These are phyloP conservation scores for Tineola bisselliella DNA, from an alignment of 2,888 invertebrate genomes.

Conservation along the genomic window DNA sequence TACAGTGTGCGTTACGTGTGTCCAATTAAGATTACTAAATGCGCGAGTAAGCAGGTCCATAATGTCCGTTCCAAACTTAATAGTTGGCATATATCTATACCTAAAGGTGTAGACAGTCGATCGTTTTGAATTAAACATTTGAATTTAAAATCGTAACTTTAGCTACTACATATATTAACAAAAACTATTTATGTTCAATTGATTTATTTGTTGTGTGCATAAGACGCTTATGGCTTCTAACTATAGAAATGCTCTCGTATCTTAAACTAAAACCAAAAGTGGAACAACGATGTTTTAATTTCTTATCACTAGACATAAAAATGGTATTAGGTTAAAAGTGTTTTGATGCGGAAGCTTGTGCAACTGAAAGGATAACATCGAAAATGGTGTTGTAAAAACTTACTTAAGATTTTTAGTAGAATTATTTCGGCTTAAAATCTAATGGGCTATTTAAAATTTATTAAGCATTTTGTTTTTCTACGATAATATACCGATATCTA, in stretches of 20 bases:
- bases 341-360: conserved; percentile 10
- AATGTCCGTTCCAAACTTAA: no score
- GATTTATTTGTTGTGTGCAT: background rate
- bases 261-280: background rate
- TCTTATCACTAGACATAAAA: conserved; percentile 10
- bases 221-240: background rate
- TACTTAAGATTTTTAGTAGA: background rate
- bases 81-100: no score
- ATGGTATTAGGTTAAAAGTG: conserved; percentile 2
- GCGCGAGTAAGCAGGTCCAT: no score
- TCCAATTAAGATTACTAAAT: no score
- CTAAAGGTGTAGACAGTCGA: no score
- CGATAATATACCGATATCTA: no score
- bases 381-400: background rate
- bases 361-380: conserved; percentile 2
- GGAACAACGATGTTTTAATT: conserved; percentile 12
- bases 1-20: no score
- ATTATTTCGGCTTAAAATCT: background rate
- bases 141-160: no score
- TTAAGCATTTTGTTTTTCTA: background rate
- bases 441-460: background rate
- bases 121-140: no score
- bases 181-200: background rate
- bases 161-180: no score
- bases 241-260: background rate